phyloP scores from a whole-genome alignment of 2,113 vertebrate genomes.

The Atlantisia rogersi region DNA sequence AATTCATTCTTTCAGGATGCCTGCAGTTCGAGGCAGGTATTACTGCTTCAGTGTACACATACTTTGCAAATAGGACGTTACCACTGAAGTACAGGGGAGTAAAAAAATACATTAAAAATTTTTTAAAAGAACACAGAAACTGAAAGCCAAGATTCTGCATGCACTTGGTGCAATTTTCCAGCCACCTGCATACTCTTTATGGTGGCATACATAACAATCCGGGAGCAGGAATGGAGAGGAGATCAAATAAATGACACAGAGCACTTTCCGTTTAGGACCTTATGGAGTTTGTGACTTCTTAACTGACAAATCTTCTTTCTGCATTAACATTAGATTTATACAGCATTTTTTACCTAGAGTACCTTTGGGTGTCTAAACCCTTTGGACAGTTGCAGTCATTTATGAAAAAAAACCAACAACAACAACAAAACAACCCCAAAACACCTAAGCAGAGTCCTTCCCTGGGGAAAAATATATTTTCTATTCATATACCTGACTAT shows the following conservation, averaged over 20 bases:
- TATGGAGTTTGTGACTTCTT: neutral
- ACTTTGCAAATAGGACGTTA: neutral
- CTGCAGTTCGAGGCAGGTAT: neutral
- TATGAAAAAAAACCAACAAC: neutral
- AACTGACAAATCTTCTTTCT: neutral
- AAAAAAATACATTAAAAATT: neutral
- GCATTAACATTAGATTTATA: neutral
- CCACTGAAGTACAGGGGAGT: neutral
- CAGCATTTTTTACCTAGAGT: neutral
- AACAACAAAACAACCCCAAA: no score
- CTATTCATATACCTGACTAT: neutral
- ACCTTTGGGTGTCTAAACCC: neutral
- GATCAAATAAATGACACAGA: neutral
- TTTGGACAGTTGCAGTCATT: neutral
- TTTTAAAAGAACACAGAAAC: neutral
- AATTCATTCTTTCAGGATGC: neutral
- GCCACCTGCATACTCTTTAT: neutral
- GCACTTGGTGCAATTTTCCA: neutral
- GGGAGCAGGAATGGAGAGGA: neutral
- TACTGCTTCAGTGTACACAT: neutral
- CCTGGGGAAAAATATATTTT: neutral
- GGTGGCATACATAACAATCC: neutral
- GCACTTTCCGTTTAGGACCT: neutral
- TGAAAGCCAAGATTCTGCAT: neutral
- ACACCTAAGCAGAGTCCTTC: neutral